These are phyloP conservation scores for Schizaphis graminum DNA, from an alignment of 2,888 invertebrate genomes.

Conservation along the genomic window DNA sequence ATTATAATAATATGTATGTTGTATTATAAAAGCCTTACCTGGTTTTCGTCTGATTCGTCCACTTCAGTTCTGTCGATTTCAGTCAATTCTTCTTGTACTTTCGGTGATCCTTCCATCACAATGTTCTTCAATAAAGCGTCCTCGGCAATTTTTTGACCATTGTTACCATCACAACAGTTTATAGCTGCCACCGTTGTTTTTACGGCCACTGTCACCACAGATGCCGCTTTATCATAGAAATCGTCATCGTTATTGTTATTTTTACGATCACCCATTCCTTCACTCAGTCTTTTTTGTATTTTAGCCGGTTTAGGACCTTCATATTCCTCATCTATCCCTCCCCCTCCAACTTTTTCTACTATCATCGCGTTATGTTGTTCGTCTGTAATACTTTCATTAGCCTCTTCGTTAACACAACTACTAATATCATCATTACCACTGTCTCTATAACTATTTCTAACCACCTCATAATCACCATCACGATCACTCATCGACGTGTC, in stretches of 20 bases:
- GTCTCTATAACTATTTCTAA: too few relatives aligned
- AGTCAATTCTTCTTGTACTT: background rate
- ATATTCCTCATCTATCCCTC: background rate
- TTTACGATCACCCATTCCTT: background rate
- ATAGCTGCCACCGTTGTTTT: background rate
- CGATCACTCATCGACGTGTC: background rate
- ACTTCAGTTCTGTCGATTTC: background rate
- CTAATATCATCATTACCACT: background rate
- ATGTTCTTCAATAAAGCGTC: background rate
- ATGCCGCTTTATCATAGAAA: background rate
- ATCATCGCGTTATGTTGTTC: background rate
- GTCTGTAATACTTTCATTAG: background rate
- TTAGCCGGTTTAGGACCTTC: slow-evolving; percentile 42
- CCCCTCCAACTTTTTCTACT: background rate
- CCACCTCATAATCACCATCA: background rate
- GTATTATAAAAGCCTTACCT: background rate
- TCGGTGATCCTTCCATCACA: background rate
- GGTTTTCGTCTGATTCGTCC: slow-evolving; percentile 8
- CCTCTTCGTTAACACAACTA: background rate
- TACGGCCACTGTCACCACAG: background rate
- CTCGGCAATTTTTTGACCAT: slow-evolving; percentile 61
- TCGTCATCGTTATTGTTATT: slow-evolving; percentile 42
- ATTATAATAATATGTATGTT: background rate
- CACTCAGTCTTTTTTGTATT: slow-evolving; percentile 12
- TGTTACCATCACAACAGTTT: slow-evolving; percentile 47